Conservation (phyloP, 2,797 vertebrate genomes). For the Xiphophorus birchmanni region DNA sequence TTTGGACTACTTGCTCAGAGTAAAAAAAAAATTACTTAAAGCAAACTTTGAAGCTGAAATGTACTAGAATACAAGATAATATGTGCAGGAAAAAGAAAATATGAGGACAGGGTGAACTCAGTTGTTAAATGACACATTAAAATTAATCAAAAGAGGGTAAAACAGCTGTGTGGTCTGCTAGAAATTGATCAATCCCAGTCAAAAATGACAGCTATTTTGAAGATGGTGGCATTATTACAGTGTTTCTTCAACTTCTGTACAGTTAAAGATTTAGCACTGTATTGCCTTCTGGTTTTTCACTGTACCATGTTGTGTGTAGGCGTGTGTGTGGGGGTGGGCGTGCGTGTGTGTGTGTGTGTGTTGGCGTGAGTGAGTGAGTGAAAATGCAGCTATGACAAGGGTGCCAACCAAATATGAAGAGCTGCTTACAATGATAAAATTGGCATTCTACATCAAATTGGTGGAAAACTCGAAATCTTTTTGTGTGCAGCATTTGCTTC, state of each 20-base stretch:
- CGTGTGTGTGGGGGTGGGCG: background rate
- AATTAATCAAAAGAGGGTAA: slow-evolving; percentile 43
- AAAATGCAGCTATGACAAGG: slow-evolving; percentile 31
- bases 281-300: slow-evolving; percentile 75
- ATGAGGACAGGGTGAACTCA: slow-evolving; percentile 17
- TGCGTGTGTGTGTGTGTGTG: slow-evolving; percentile 10
- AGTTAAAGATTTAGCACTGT: slow-evolving; percentile 74
- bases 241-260: slow-evolving; percentile 54
- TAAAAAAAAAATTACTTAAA: background rate
- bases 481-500: background rate
- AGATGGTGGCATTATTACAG: slow-evolving; percentile 71
- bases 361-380: background rate
- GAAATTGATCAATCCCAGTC: slow-evolving; percentile 59
- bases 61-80: background rate
- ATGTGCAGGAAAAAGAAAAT: background rate
- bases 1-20: background rate
- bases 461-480: slow-evolving; percentile 13
- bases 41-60: background rate
- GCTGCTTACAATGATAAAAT: slow-evolving; percentile 2
- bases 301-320: slow-evolving; percentile 29
- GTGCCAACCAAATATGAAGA: slow-evolving; percentile 36
- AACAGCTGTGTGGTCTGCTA: slow-evolving; percentile 79
- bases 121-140: slow-evolving; percentile 41
- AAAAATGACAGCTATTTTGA: slow-evolving; percentile 81
- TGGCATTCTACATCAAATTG: background rate